These are phyloP conservation scores for Pitangus sulphuratus DNA, from an alignment of 2,797 vertebrate species.

Conservation along the genomic window DNA sequence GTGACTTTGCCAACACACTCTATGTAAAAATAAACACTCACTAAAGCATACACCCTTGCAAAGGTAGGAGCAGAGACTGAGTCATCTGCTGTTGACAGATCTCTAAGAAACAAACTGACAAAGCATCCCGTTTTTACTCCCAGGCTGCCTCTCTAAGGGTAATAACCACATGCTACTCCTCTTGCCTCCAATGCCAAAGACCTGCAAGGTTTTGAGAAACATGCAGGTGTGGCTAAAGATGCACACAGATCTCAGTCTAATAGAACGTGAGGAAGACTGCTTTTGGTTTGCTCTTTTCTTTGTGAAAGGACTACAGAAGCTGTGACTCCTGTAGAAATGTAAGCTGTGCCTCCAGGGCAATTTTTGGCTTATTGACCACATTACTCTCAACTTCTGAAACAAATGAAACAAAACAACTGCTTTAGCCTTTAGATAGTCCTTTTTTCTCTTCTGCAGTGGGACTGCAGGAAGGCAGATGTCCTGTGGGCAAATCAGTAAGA, in stretches of 20 bases:
- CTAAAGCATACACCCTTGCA: not conserved
- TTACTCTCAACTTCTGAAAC: not conserved
- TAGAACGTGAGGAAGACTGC: fast-evolving
- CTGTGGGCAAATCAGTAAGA: not conserved
- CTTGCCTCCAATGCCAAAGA: not conserved
- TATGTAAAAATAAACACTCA: not conserved
- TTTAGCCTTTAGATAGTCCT: not conserved
- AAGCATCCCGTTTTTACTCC: not conserved
- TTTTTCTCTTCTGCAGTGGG: not conserved
- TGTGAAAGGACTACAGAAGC: not conserved
- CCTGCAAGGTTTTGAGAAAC: not conserved
- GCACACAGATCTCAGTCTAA: not conserved
- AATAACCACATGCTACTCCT: not conserved
- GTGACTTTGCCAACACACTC: not conserved
- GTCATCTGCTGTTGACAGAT: not conserved
- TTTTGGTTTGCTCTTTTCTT: not conserved
- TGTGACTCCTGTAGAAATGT: not conserved
- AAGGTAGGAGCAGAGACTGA: not conserved
- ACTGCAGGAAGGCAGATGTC: not conserved
- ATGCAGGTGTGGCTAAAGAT: not conserved
- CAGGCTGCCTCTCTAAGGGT: not conserved
- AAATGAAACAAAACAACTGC: not conserved
- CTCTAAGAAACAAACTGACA: not conserved
- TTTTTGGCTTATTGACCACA: not conserved
- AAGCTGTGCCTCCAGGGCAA: not conserved